These are phyloP conservation scores for Temnothorax ravouxi DNA, from an alignment of 2,888 invertebrate species.

Conservation along the genomic window DNA sequence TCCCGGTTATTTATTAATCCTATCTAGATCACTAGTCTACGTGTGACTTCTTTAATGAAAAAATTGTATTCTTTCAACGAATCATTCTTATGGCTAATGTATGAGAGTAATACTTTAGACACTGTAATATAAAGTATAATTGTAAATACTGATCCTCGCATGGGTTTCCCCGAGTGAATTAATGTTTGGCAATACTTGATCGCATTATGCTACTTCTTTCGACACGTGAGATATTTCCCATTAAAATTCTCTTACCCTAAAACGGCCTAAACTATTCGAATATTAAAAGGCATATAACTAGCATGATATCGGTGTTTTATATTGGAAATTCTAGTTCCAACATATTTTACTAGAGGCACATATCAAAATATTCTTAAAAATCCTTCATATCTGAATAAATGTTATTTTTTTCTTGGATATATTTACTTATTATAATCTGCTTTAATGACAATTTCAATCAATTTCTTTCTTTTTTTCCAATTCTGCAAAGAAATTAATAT, in stretches of 20 bases:
- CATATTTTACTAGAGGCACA: background rate
- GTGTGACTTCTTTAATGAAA: background rate
- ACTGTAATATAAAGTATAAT: slow-evolving; percentile 2
- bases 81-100: background rate
- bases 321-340: slow-evolving; percentile 75
- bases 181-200: slow-evolving; percentile 59
- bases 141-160: slow-evolving; percentile 61
- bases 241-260: slow-evolving; percentile 37
- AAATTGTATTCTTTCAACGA: background rate
- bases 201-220: slow-evolving; percentile 42
- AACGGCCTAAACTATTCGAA: slow-evolving; percentile 29
- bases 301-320: slow-evolving; percentile 68
- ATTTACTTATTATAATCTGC: background rate
- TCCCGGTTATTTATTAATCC: background rate
- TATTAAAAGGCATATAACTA: slow-evolving; percentile 58
- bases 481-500: background rate
- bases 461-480: background rate
- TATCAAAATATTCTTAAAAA: background rate
- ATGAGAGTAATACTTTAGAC: background rate
- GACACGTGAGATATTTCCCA: background rate
- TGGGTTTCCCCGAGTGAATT: slow-evolving; percentile 54
- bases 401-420: background rate
- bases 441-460: background rate
- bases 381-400: background rate
- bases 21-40: background rate